Conservation (phyloP, 2,888 invertebrate genomes). For the Coenonympha arcania region DNA sequence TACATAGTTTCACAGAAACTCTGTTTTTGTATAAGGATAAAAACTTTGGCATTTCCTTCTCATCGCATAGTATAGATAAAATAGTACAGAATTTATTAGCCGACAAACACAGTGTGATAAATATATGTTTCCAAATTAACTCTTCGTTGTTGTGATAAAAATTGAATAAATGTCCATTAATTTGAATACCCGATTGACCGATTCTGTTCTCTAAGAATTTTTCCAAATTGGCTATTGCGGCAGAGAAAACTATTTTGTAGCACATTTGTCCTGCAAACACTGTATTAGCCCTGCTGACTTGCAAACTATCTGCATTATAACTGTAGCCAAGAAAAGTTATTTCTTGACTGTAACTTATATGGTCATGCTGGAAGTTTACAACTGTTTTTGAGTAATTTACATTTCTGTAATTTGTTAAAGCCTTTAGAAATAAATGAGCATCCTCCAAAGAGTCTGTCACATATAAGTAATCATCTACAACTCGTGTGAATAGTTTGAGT, state of each 20-base stretch:
- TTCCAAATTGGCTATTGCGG: conserved; percentile 43
- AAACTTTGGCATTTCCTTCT: conserved; percentile 44
- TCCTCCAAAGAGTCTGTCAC: conserved; percentile 57
- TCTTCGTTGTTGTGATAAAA: conserved; percentile 52
- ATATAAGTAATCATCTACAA: conserved; percentile 69
- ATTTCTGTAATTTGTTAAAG: conserved; percentile 56
- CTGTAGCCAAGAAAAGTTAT: conserved; percentile 60
- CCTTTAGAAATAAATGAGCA: conserved; percentile 50
- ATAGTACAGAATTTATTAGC: conserved; percentile 69
- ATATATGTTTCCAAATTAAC: conserved; percentile 57
- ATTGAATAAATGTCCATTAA: conserved; percentile 63
- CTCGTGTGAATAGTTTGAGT: conserved; percentile 53
- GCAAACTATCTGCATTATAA: conserved; percentile 52
- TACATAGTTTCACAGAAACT: conserved; percentile 59
- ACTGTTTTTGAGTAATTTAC: conserved; percentile 62
- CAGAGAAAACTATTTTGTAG: conserved; percentile 61
- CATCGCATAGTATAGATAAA: conserved; percentile 50
- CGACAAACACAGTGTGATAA: conserved; percentile 54
- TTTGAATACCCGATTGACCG: conserved; percentile 59
- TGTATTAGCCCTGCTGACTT: conserved; percentile 55
- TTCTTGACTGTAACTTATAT: conserved; percentile 42
- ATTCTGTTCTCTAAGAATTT: conserved; percentile 62
- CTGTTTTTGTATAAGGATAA: conserved; percentile 53
- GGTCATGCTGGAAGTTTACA: conserved; percentile 50
- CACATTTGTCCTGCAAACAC: conserved; percentile 63